Base-by-base conservation (phyloP, 2,888 invertebrate genomes). In the Rhorus exstirpatorius region DNA sequence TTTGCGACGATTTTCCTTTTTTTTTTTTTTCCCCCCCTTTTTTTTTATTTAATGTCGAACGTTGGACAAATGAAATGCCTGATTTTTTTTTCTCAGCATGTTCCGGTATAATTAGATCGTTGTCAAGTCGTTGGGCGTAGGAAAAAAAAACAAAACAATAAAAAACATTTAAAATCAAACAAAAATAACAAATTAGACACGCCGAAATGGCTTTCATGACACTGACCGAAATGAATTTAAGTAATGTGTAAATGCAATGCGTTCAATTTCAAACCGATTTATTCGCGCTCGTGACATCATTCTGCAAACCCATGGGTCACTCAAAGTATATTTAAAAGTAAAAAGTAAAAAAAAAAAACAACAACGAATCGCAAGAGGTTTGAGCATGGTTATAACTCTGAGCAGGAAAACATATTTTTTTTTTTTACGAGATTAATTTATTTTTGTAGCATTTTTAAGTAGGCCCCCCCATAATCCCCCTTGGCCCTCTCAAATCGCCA, bases 401-500 rank as follows among this genome's bases (percentile, higher is more conserved):
- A 76, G 71, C 79, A 19, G 35, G 21, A 79, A 44, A 70, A 68
- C 24, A 14, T 17, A 14, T n/a, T n/a, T n/a, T n/a, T n/a, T n/a
- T n/a, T 44, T 61, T 80, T 85, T 83, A 77, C 84, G 85, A 87
- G 74, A 86, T 86, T 87, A 87, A 88, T 88, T 87, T 89, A 87
- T 86, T 89, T 89, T 89, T 87, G 79, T 88, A 87, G 81, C 78
- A 87, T 83, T 86, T 89, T 87, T 85, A 79, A 85, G 85, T 79
- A 83, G 86, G 67, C 65, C 68, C 41, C 17, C 55, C 58, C 24
- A 17, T 83, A 86, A 63, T 61, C 72, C 51, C n/a, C 60, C 67
- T 35, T 21, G n/a, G 44, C 44, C 26, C 46, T 31, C 58, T 49
- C 26, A 35, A 67, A 67, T 61, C 61, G 35, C 41, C 41, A 60